These are phyloP conservation scores for Adelges cooleyi DNA, from an alignment of 1,140 invertebrate species.

Conservation along the genomic window DNA sequence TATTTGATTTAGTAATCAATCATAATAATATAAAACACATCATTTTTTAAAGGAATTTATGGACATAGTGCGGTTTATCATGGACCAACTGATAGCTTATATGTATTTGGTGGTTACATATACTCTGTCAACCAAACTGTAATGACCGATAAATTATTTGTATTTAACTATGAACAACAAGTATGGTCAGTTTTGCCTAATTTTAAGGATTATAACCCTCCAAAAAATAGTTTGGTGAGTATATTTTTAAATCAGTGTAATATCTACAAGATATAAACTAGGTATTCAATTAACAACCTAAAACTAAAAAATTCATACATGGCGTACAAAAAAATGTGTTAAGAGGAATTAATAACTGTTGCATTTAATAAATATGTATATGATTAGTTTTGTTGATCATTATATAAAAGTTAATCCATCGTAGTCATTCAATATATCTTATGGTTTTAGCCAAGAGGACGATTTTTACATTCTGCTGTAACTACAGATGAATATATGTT, in stretches of 20 bases:
- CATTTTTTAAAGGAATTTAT: constrained; percentile 51
- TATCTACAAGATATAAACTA: too few species aligned
- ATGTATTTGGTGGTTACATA: constrained; percentile 78
- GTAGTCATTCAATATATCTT: background rate
- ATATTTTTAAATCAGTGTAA: background rate
- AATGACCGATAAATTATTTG: constrained; percentile 62
- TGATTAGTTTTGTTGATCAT: too few species aligned
- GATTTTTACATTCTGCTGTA: constrained; percentile 80
- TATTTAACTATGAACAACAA: constrained; percentile 60
- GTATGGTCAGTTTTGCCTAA: constrained; percentile 65
- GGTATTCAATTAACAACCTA: too few species aligned
- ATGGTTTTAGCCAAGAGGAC: constrained; percentile 49
- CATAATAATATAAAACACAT: background rate
- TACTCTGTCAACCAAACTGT: constrained; percentile 58
- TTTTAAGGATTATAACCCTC: constrained; percentile 49
- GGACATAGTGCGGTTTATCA: constrained; percentile 86
- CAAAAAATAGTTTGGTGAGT: constrained; percentile 36
- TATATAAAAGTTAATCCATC: background rate
- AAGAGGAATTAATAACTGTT: background rate
- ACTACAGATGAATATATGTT: constrained; percentile 81
- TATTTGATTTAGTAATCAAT: background rate
- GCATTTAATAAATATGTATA: constrained; percentile 5
- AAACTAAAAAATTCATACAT: too few species aligned
- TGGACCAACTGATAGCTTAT: constrained; percentile 64
- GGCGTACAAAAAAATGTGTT: too few species aligned